Conservation (phyloP, 2,113 vertebrate genomes). For the Aix galericulata region DNA sequence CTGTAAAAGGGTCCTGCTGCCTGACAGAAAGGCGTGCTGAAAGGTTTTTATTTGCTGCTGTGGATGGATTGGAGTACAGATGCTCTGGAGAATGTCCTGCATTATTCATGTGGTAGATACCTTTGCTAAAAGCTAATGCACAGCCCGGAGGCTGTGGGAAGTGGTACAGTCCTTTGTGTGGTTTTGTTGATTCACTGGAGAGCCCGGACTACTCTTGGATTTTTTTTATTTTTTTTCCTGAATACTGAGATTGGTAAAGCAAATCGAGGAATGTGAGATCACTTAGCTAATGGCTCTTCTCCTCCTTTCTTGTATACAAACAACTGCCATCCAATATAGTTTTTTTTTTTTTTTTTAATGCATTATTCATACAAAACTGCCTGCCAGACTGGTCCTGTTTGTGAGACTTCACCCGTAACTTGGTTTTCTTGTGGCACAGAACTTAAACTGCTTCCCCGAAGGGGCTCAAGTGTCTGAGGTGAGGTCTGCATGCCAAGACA, state of each 20-base stretch:
- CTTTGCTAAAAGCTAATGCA: slow-evolving; percentile 62
- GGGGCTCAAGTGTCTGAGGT: not conserved
- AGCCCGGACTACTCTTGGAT: not conserved
- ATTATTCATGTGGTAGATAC: slow-evolving; percentile 64
- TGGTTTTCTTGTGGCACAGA: not conserved
- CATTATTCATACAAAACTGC: not conserved
- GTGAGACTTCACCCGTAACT: not conserved
- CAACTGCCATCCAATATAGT: not conserved
- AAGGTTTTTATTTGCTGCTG: slow-evolving; percentile 54
- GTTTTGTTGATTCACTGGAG: slow-evolving; percentile 20
- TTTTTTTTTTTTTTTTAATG: not conserved
- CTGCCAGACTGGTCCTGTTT: not conserved
- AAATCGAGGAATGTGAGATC: not conserved
- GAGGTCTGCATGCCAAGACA: rapidly evolving
- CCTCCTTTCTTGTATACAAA: not conserved
- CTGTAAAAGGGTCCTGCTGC: slow-evolving; percentile 44
- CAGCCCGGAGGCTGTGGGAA: slow-evolving; percentile 33
- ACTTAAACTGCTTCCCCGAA: not conserved
- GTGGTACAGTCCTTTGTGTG: slow-evolving; percentile 35
- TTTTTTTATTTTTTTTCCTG: not conserved
- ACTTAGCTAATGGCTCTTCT: not conserved
- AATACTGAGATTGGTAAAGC: slow-evolving; percentile 40
- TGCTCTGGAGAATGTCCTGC: slow-evolving; percentile 42
- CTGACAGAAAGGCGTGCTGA: slow-evolving; percentile 21
- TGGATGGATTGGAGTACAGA: slow-evolving; percentile 48